Percentiles rank a stretch among this genome's conserved stretches.
Conservation (phyloP, 1,140 invertebrate genomes). For the Neotoxoptera formosana region DNA sequence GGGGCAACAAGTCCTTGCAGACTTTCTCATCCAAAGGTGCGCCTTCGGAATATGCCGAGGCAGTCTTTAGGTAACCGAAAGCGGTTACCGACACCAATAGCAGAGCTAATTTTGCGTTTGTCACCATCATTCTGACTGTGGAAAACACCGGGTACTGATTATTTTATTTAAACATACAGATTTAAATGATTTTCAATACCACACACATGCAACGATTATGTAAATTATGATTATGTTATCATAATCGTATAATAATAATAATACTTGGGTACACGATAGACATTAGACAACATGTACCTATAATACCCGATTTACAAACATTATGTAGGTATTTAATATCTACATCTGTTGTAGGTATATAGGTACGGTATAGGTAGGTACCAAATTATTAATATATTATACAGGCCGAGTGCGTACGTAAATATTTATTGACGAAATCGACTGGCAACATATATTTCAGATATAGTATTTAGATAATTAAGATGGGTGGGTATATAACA, state of each 20-base stretch:
- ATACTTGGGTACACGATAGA: background rate
- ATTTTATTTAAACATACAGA: background rate
- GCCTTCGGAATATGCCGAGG: slow-evolving; percentile 61
- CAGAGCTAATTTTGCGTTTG: slow-evolving; percentile 37
- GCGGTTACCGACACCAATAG: slow-evolving; percentile 23
- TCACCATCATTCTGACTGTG: background rate
- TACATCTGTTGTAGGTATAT: background rate
- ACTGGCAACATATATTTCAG: background rate
- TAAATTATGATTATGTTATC: no score
- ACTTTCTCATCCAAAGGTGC: slow-evolving; percentile 66
- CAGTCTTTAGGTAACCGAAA: background rate
- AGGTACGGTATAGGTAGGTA: background rate
- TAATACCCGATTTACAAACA: background rate
- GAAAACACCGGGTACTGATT: background rate
- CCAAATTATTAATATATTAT: background rate
- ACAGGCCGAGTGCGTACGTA: background rate
- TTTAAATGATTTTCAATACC: background rate
- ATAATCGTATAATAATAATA: no score
- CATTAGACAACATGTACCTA: background rate
- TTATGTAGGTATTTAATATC: background rate
- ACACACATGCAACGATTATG: background rate
- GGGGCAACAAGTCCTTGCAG: slow-evolving; percentile 67
- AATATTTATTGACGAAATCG: background rate
- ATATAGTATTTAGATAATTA: background rate
- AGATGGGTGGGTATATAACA: background rate